phyloP scores from a whole-genome alignment of 92 coral and sea anemone genomes.

The Umimayanthus kanabou region DNA sequence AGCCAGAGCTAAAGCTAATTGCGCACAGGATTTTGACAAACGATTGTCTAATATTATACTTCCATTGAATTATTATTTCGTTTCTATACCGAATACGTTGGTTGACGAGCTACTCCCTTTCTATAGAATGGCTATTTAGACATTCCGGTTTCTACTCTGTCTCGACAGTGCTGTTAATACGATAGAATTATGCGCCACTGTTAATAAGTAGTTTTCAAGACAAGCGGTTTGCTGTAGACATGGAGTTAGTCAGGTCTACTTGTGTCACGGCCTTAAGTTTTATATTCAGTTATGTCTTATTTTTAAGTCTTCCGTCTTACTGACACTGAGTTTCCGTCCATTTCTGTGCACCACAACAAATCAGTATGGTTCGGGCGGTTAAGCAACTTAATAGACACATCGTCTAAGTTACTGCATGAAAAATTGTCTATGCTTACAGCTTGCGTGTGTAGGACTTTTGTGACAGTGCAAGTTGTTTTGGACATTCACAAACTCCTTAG shows the following conservation, averaged over 20 bases:
- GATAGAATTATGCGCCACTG: too few species aligned
- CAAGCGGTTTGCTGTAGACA: neutral
- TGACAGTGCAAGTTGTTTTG: neutral
- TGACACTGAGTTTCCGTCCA: neutral
- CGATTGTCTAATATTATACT: neutral
- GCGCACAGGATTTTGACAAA: neutral
- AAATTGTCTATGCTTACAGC: neutral
- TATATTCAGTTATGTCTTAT: too few species aligned
- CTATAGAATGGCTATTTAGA: too few species aligned
- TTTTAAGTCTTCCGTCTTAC: neutral
- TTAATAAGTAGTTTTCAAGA: too few species aligned
- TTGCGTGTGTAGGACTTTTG: neutral
- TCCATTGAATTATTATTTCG: neutral
- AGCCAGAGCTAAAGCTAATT: neutral
- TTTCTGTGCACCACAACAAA: neutral
- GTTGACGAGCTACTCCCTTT: too few species aligned
- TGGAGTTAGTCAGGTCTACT: too few species aligned
- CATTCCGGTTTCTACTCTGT: neutral
- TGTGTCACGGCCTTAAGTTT: too few species aligned
- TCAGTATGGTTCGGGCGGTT: neutral
- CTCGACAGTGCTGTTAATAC: neutral
- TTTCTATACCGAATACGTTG: too few species aligned
- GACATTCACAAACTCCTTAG: neutral
- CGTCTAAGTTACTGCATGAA: too few species aligned
- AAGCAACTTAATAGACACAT: too few species aligned